These are phyloP conservation scores for Lutjanus argentimaculatus DNA, from an alignment of 2,797 vertebrate genomes.

Conservation along the genomic window DNA sequence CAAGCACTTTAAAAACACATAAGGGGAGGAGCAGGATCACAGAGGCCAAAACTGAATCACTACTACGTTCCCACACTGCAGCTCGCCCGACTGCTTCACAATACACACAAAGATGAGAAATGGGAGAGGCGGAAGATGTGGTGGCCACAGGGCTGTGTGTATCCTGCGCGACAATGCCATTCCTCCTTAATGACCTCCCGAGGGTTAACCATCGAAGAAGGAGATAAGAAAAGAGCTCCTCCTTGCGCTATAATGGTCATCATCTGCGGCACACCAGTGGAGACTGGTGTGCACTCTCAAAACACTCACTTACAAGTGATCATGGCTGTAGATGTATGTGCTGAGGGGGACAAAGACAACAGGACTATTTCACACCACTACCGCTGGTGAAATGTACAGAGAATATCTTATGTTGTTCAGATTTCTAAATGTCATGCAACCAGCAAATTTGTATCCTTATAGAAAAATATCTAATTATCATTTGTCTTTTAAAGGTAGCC, in stretches of 20 bases:
- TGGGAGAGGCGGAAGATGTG: constrained; percentile 38
- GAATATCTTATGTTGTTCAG: background rate
- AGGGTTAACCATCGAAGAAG: constrained; percentile 31
- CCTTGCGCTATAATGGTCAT: background rate
- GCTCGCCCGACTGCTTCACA: constrained; percentile 28
- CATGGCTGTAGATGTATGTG: background rate
- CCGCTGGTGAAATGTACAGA: background rate
- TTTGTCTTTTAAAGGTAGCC: background rate
- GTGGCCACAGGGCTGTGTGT: constrained; percentile 32
- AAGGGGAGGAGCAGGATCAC: constrained; percentile 22
- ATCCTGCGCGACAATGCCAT: constrained; percentile 36
- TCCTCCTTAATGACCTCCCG: constrained; percentile 44
- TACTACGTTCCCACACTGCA: constrained; percentile 35
- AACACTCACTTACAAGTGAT: background rate
- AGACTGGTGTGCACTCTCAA: background rate
- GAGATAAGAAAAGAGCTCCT: constrained; percentile 16
- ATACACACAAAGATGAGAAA: constrained; percentile 33
- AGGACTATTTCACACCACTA: background rate
- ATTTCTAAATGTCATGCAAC: background rate
- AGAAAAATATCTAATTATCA: too few species aligned
- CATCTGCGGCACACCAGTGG: background rate
- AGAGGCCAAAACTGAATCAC: constrained; percentile 17
- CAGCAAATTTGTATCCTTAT: background rate
- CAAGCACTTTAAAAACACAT: constrained; percentile 5
- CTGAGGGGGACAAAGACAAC: background rate